Conservation (phyloP, 2,113 vertebrate genomes). For the Vulpes ferrilata region DNA sequence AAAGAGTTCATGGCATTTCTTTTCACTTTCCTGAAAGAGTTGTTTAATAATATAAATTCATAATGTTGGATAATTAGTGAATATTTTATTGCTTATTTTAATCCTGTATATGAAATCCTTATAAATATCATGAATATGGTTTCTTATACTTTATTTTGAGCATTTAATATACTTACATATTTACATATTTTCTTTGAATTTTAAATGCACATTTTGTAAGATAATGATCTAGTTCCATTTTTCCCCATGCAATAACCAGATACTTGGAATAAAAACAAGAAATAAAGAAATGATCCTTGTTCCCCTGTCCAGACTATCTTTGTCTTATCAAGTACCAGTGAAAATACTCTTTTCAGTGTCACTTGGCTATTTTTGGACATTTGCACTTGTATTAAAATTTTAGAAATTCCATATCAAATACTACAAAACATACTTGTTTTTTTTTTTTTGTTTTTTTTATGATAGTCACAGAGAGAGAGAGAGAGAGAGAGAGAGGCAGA, state of each 20-base stretch:
- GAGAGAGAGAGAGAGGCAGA: too few species aligned
- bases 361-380: neutral
- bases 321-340: neutral
- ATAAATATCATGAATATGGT: neutral
- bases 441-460: too few species aligned
- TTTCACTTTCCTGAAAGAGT: neutral
- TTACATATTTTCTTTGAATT: neutral
- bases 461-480: too few species aligned
- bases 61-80: neutral
- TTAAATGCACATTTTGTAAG: neutral
- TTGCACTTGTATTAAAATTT: slow-evolving; percentile 9
- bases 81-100: neutral
- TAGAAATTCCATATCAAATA: neutral
- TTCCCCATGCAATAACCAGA: neutral
- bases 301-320: neutral
- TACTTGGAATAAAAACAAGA: neutral
- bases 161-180: neutral
- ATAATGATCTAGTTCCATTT: slow-evolving; percentile 1
- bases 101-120: neutral
- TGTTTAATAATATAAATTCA: neutral
- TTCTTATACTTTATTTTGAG: neutral
- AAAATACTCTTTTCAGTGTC: neutral
- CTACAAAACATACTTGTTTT: neutral
- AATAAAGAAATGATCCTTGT: neutral
- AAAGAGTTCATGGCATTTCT: neutral